phyloP scores from a whole-genome alignment of 1,140 invertebrate genomes.

The Macrotrachela quadricornifera region DNA sequence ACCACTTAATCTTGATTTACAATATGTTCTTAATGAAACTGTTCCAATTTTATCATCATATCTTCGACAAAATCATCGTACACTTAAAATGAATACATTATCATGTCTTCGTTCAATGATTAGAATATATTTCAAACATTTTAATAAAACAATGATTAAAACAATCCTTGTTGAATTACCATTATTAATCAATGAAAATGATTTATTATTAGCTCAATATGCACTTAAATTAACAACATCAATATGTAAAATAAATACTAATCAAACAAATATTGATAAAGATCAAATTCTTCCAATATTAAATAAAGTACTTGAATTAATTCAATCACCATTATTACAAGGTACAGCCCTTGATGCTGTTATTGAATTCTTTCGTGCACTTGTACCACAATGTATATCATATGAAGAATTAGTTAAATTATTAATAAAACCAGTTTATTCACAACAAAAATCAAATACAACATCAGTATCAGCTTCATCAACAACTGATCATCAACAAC shows the following conservation, averaged over 20 bases:
- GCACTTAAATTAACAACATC: constrained; percentile 33
- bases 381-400: constrained; percentile 58
- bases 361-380: constrained; percentile 67
- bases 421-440: background rate
- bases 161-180: constrained; percentile 62
- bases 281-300: constrained; percentile 37
- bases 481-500: background rate
- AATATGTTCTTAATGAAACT: constrained; percentile 44
- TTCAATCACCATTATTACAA: constrained; percentile 69
- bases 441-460: constrained; percentile 13
- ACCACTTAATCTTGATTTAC: background rate
- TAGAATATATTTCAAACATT: constrained; percentile 51
- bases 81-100: constrained; percentile 70
- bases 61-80: constrained; percentile 82
- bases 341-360: constrained; percentile 61
- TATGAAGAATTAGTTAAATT: constrained; percentile 11
- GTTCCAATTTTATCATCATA: constrained; percentile 78
- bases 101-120: constrained; percentile 69
- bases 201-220: constrained; percentile 82
- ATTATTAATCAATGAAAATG: constrained; percentile 66
- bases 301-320: constrained; percentile 60
- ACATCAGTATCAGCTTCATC: background rate
- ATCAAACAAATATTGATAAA: constrained; percentile 27
- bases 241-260: constrained; percentile 29
- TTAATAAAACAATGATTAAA: constrained; percentile 47